Conservation (phyloP, 2,113 vertebrate species). For the Elephas maximus region DNA sequence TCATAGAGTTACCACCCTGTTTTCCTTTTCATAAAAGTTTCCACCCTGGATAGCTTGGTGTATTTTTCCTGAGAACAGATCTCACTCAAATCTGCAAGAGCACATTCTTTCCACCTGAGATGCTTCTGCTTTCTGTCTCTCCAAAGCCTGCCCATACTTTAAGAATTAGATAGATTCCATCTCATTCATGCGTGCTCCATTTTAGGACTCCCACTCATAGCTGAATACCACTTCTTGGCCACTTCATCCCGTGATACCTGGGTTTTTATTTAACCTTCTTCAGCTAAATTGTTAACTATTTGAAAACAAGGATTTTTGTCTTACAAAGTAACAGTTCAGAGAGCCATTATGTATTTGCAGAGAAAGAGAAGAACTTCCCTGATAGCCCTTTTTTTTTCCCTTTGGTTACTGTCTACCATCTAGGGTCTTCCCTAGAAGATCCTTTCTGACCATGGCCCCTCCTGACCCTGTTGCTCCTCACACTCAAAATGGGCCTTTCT, state of each 20-base stretch:
- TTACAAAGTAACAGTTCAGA: background rate
- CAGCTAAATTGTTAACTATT: background rate
- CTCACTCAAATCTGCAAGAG: background rate
- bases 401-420: background rate
- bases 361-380: background rate
- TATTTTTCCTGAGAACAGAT: background rate
- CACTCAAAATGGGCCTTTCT: background rate
- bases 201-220: background rate
- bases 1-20: background rate
- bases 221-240: background rate
- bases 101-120: background rate
- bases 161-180: background rate
- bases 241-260: background rate
- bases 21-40: too few relatives aligned
- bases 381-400: background rate
- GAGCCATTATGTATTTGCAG: background rate
- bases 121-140: background rate
- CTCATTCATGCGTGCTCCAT: background rate
- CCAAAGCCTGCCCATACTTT: background rate
- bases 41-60: background rate
- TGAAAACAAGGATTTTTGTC: constrained; percentile 44
- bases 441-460: too few relatives aligned
- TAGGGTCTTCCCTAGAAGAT: background rate
- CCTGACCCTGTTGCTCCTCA: background rate
- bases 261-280: background rate